phyloP scores from a whole-genome alignment of 2,888 invertebrate species.

The Sesamia inferens region DNA sequence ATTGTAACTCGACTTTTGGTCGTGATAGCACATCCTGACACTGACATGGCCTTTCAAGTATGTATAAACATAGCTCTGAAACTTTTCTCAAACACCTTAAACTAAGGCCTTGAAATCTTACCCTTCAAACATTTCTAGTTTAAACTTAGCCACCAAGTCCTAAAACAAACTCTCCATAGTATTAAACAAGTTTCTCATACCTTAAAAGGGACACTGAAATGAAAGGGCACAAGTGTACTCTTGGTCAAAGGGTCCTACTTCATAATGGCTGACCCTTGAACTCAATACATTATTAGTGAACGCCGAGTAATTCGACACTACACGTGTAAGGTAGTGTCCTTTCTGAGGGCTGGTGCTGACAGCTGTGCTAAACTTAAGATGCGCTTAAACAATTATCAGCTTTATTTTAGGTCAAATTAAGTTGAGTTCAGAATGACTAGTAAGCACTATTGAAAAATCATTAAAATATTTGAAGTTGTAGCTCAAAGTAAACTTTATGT shows the following conservation, averaged over 20 bases:
- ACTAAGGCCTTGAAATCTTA: neutral
- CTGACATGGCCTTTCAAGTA: neutral
- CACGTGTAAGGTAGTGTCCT: conserved; percentile 11
- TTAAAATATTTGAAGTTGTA: neutral
- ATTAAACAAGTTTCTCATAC: conserved; percentile 33
- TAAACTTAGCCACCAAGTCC: neutral
- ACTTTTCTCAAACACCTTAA: neutral
- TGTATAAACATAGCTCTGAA: neutral
- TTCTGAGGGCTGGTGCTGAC: neutral
- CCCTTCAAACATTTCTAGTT: too few species aligned
- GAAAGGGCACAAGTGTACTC: conserved; percentile 32
- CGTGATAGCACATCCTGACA: too few species aligned
- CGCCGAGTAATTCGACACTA: conserved; percentile 22
- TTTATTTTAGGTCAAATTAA: neutral
- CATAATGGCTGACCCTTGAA: conserved; percentile 50
- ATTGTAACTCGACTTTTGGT: too few species aligned
- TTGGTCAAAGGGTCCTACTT: conserved; percentile 44
- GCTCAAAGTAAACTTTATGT: neutral
- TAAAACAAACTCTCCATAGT: neutral
- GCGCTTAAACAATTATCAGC: too few species aligned
- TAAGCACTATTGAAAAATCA: neutral
- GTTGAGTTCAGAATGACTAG: neutral
- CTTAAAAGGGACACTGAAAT: conserved; percentile 27
- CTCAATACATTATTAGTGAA: conserved; percentile 49
- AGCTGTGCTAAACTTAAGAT: neutral